Conservation (phyloP, 2,888 invertebrate species). For the Dicycla oo region DNA sequence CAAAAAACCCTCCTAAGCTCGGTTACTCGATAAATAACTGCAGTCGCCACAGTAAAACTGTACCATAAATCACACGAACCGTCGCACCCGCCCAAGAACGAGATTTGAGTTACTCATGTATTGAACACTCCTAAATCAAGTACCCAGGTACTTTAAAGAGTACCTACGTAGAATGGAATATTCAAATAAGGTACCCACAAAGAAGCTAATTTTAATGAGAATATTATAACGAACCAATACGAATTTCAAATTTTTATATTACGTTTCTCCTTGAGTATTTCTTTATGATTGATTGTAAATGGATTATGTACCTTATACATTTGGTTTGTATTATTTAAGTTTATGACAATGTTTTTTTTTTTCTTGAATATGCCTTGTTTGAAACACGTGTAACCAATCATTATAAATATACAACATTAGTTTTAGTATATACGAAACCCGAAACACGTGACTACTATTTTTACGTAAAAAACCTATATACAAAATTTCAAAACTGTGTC, state of each 20-base stretch:
- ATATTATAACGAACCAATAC: constrained; percentile 64
- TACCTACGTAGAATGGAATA: constrained; percentile 52
- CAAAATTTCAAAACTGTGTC: too few species aligned
- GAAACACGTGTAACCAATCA: not conserved
- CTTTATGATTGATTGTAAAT: constrained; percentile 61
- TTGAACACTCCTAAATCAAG: constrained; percentile 63
- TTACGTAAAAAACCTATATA: too few species aligned
- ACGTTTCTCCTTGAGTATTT: constrained; percentile 49
- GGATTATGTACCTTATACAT: constrained; percentile 26
- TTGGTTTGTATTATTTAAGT: constrained; percentile 27
- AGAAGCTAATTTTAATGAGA: constrained; percentile 69
- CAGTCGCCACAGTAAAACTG: constrained; percentile 32
- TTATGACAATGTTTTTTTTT: not conserved
- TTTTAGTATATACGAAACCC: too few species aligned
- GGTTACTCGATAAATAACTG: constrained; percentile 33
- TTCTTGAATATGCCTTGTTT: not conserved
- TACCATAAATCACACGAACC: constrained; percentile 45
- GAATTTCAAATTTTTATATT: constrained; percentile 69
- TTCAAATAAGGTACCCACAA: constrained; percentile 65
- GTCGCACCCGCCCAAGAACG: constrained; percentile 24
- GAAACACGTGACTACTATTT: too few species aligned
- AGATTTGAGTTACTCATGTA: constrained; percentile 62
- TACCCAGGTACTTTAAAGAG: constrained; percentile 47
- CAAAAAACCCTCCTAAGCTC: constrained; percentile 9
- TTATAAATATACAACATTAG: too few species aligned